These are phyloP conservation scores for Chlorops oryzae DNA, from an alignment of 1,140 invertebrate genomes.

Conservation along the genomic window DNA sequence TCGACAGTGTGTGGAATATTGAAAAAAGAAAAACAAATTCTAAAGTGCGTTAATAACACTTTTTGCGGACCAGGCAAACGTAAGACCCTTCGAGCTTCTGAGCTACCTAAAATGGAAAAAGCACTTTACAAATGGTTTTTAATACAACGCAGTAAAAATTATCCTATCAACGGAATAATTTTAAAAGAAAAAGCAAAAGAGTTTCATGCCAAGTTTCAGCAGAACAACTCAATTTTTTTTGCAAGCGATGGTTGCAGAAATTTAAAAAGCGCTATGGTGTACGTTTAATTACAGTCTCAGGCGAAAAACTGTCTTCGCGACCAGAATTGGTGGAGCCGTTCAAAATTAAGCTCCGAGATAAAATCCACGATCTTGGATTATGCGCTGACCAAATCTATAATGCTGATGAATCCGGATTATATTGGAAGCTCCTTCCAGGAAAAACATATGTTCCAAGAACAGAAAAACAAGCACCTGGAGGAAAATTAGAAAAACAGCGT, in stretches of 20 bases:
- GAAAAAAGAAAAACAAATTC: constrained; percentile 1
- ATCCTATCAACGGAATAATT: too few relatives aligned
- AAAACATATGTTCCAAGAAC: constrained; percentile 24
- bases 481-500: constrained; percentile 17
- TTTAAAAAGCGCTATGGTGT: not conserved
- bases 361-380: constrained; percentile 18
- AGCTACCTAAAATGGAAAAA: too few relatives aligned
- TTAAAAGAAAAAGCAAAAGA: too few relatives aligned
- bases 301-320: constrained; percentile 20
- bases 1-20: not conserved
- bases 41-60: not conserved
- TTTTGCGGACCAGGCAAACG: not conserved
- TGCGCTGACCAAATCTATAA: constrained; percentile 45
- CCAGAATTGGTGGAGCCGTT: constrained; percentile 20
- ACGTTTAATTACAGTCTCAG: not conserved
- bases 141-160: too few relatives aligned
- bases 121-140: too few relatives aligned
- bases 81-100: constrained; percentile 1
- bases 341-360: constrained; percentile 18
- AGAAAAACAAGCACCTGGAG: constrained; percentile 18
- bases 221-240: too few relatives aligned
- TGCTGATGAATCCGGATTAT: constrained; percentile 46
- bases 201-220: too few relatives aligned
- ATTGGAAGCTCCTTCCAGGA: constrained; percentile 40
- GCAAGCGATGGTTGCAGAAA: too few relatives aligned